Evolutionary conservation across 2,888 invertebrate species (phyloP), one percentile per base, ranked within the genome.

Genomic region (Alsophila aescularia): DNA sequence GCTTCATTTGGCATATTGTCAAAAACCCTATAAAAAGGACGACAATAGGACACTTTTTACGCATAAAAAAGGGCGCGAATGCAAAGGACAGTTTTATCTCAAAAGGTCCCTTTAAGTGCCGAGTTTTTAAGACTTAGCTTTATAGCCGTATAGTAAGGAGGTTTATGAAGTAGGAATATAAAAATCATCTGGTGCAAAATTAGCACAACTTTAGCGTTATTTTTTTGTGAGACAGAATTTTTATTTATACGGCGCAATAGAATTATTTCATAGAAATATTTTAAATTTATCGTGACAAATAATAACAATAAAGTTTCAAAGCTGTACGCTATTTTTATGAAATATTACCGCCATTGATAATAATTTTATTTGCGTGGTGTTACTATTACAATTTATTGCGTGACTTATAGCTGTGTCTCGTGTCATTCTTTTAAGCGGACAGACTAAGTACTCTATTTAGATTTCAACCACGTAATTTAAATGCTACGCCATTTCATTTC

Each of bases 1-100:
- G 69, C 75, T 77, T 79, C 72, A 77, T 79, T 80, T 79, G 72
- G 72, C 69, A 73, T 72, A 80, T 81, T 82, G 79, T 81, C 73
- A 72, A 35, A 24, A 45, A 51, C 45, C 44, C 47, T 32, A 34
- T 21, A 42, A 56, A 60, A 64, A 67, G 31, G 35, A 16, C 34
- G 49, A 35, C 43, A 44, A 32, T 51, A 45, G 55, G 45, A 41
- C 40, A 41, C 36, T 50, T 56, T 54, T 48, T 48, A 42, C 32
- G 50, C 31, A 27, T 27, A 51, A 40, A 51, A 55, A 56, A 24
- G 41, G 45, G 41, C 50, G 45, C 41, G 32, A 55, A 55, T 55
- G 55, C 32, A 55, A 45, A 32, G 45, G 50, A 47, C 55, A 51
- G 50, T 45, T 50, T 54, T 56, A 56, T 56, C 55, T 53, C 49